Evolutionary conservation across 2,113 vertebrate genomes (phyloP).

Genomic region (Diadophis punctatus): DNA sequence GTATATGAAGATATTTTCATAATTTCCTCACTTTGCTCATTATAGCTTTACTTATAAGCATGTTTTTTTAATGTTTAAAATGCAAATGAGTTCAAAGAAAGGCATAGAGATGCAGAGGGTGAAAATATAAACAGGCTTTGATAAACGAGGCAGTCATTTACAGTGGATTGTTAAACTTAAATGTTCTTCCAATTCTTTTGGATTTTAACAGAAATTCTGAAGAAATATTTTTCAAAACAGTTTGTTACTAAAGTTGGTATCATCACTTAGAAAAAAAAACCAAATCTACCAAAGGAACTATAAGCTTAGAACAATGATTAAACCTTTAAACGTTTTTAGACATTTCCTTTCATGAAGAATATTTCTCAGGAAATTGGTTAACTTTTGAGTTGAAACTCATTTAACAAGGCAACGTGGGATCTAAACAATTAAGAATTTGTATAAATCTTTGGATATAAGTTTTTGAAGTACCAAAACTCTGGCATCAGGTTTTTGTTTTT

Average conservation of each 20-base stretch:
- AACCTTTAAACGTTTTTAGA: slow-evolving; percentile 39
- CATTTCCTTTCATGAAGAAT: slow-evolving; percentile 58
- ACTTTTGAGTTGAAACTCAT: slow-evolving; percentile 40
- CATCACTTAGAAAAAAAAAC: slow-evolving; percentile 12
- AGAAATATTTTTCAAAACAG: slow-evolving; percentile 31
- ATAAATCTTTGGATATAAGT: slow-evolving; percentile 52
- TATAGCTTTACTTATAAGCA: slow-evolving; percentile 72
- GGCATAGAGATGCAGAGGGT: slow-evolving; percentile 62
- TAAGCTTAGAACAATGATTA: slow-evolving; percentile 52
- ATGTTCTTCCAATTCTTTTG: slow-evolving; percentile 56
- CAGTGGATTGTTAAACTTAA: slow-evolving; percentile 47
- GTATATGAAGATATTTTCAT: not conserved
- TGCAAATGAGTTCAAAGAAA: slow-evolving; percentile 55
- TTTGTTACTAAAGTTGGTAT: slow-evolving; percentile 43
- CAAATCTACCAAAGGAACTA: slow-evolving; percentile 30
- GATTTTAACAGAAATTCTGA: slow-evolving; percentile 51
- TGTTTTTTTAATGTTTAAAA: slow-evolving; percentile 50
- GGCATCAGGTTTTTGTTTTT: slow-evolving; percentile 47
- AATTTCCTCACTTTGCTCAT: slow-evolving; percentile 8
- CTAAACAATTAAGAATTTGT: slow-evolving; percentile 46
- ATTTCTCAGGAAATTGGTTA: slow-evolving; percentile 51
- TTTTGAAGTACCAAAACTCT: slow-evolving; percentile 66
- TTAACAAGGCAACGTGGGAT: slow-evolving; percentile 38
- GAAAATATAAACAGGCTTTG: slow-evolving; percentile 57
- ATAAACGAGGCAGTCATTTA: slow-evolving; percentile 53